Base-by-base conservation (phyloP, 2,888 invertebrate species). In the Pseudococcus longispinus region DNA sequence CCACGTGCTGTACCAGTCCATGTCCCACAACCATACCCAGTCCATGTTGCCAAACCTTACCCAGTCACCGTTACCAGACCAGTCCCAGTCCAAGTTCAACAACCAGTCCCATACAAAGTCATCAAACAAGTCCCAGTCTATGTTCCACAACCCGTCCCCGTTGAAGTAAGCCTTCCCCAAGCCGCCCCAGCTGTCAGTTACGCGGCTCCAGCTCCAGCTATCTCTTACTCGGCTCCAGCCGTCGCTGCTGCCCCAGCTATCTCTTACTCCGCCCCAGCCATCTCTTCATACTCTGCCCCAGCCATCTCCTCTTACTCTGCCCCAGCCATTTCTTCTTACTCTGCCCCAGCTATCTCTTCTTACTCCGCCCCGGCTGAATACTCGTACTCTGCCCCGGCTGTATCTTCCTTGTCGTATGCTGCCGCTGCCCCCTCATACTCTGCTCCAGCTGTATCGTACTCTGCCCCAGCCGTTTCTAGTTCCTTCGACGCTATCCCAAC, bases 11-110 rank as follows among this genome's bases (percentile, higher is more conserved):
- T 95, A 1, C 94, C 94, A 89, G 93, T 95, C 0, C 90, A 92
- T 0, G 93, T 95, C 65, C 94, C 95, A 85, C 94, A 95, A 89
- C 94, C 95, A 88, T 94, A 95, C 87, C 93, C 88, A 91, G 92
- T 94, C 90, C 93, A 94, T 29, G 93, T 94, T 6, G 88, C 88
- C 26, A 88, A 88, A 20, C 88, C 89, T n/a, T 88, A 88, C 29
- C 94, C 94, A 26, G 94, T 94, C 89, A 94, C 77, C 77, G 77
- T 46, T 23, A 77, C 23, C 46, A 77, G 37, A 9, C 86, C 86
- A 87, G 88, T 88, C 1, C 87, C 87, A n/a, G 87, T 88, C 2
- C 82, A 87, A 29, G 87, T 87, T 13, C 87, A 87, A 20, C 84
- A 87, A 60, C 88, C 88, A 84, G 87, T 84, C 84, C 85, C 87